phyloP scores from a whole-genome alignment of 1,140 invertebrate species.

The Cheumatopsyche charites region DNA sequence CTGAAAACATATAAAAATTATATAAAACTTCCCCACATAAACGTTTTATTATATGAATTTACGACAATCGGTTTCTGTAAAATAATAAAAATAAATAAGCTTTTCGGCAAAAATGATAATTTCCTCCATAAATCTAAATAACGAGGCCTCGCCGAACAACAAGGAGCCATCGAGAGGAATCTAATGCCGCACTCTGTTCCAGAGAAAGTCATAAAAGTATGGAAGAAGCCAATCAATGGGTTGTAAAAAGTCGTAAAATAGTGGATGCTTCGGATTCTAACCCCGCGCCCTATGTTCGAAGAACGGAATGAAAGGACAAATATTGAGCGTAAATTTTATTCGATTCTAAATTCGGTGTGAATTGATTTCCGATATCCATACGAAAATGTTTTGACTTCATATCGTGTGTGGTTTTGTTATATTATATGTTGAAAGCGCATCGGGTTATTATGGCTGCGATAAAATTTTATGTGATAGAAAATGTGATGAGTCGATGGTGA shows the following conservation, averaged over 20 bases:
- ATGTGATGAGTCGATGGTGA: no score
- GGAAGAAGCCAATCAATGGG: constrained; percentile 29
- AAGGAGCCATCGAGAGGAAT: neutral
- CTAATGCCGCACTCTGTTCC: constrained; percentile 17
- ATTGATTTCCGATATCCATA: no score
- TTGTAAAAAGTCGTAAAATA: constrained; percentile 28
- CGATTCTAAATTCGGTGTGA: no score
- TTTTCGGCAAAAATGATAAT: constrained; percentile 20
- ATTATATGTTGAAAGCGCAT: no score
- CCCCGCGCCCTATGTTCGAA: no score
- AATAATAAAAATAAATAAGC: neutral
- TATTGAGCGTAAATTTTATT: no score
- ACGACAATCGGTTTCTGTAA: neutral
- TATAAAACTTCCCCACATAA: neutral
- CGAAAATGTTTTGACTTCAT: no score
- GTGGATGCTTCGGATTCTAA: neutral
- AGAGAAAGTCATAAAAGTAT: constrained; percentile 21
- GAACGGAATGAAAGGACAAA: no score
- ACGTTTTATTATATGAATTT: neutral
- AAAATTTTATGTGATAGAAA: no score
- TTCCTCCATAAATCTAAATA: constrained; percentile 30
- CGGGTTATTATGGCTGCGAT: no score
- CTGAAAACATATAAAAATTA: constrained; percentile 47
- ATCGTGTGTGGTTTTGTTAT: no score
- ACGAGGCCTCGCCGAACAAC: constrained; percentile 4